These are phyloP conservation scores for Marmota flaviventris DNA, from an alignment of 2,113 vertebrate genomes.

Conservation along the genomic window DNA sequence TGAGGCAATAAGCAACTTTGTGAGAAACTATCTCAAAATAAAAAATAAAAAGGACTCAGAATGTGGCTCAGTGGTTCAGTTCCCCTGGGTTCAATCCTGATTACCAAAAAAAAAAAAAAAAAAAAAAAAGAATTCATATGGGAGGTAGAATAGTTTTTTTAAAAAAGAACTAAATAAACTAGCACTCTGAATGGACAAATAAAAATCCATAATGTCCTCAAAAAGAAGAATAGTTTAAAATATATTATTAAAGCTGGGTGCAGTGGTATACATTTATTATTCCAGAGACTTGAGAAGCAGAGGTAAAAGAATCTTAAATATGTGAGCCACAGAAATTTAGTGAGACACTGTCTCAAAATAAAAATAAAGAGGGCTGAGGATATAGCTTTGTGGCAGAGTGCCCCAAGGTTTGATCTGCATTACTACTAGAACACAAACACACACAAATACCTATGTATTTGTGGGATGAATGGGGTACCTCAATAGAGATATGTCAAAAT, in stretches of 20 bases:
- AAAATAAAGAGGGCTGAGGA: not conserved
- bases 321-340: not conserved
- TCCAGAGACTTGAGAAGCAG: not conserved
- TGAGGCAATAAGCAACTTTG: no score
- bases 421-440: not conserved
- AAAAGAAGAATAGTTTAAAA: constrained; percentile 26
- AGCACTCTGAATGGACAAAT: not conserved
- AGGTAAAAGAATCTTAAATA: not conserved
- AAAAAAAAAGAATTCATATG: no score
- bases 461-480: not conserved
- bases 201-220: not conserved
- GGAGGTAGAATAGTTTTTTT: no score
- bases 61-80: no score
- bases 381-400: not conserved
- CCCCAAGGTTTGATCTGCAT: not conserved
- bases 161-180: constrained; percentile 40
- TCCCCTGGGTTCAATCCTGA: no score
- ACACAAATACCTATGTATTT: no score
- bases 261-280: not conserved
- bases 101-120: no score
- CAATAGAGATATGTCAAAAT: not conserved
- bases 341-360: not conserved
- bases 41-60: no score
- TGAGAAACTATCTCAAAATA: no score
- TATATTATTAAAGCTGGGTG: not conserved